A percentile compares a stretch with the other conserved stretches of the same genome.
These are phyloP conservation scores for Orussus abietinus DNA, from an alignment of 1,140 invertebrate species.

Conservation along the genomic window DNA sequence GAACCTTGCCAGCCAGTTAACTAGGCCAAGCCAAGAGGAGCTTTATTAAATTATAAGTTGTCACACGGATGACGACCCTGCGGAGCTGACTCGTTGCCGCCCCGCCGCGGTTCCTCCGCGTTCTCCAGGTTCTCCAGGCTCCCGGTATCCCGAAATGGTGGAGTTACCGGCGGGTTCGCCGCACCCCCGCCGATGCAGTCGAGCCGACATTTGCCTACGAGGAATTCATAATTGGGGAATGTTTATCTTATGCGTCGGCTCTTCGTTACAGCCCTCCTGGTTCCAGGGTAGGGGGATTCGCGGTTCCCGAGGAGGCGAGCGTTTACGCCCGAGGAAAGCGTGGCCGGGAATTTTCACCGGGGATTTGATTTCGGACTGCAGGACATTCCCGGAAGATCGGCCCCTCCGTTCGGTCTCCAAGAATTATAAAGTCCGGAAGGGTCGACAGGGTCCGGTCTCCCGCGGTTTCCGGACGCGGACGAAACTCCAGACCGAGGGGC, in stretches of 20 bases:
- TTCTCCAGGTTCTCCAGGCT: conserved; percentile 18
- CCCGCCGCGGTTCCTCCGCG: conserved; percentile 9
- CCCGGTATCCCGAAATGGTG: no score
- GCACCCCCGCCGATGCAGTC: conserved; percentile 9
- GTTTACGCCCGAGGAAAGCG: no score
- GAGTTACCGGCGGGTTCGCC: no score
- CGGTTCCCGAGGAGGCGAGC: conserved; percentile 15
- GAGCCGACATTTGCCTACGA: conserved; percentile 24
- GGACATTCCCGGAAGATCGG: no score
- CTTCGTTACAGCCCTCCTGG: not conserved
- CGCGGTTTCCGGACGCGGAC: conserved; percentile 15
- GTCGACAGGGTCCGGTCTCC: no score
- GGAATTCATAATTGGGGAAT: conserved; percentile 32
- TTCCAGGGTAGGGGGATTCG: not conserved
- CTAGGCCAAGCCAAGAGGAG: no score
- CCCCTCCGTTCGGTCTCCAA: no score
- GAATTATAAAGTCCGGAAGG: no score
- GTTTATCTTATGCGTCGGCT: conserved; percentile 26
- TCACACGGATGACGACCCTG: conserved; percentile 40
- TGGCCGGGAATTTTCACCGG: no score
- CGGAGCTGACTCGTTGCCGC: conserved; percentile 24
- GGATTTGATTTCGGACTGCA: no score
- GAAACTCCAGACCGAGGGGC: no score
- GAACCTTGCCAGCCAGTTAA: no score
- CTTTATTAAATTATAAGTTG: conserved; percentile 48